Evolutionary conservation across 2,797 vertebrate species (phyloP), one percentile per base, ranked within the genome.

Genomic region (Arrhamphus sclerolepis): DNA sequence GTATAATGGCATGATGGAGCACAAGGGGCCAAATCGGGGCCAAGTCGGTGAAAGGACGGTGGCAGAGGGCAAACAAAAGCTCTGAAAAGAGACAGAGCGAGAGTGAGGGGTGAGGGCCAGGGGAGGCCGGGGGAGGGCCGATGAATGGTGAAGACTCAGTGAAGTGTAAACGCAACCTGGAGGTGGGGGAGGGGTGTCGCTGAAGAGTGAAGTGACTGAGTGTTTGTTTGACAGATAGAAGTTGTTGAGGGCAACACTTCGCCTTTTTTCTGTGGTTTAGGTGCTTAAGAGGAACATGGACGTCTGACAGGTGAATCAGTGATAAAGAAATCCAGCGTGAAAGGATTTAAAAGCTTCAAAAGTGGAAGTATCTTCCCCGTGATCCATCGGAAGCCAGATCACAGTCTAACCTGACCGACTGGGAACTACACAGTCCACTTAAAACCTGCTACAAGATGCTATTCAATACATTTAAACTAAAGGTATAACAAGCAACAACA

Each of bases 141-240:
- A 93, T 95, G 96, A 96, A 96, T 94, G 94, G 92, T 79, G 94
- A 93, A 94, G 95, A 97, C 93, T 90, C 96, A 97, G 93, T 88
- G 93, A 95, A 95, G 96, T 98, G 96, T 94, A 96, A 97, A 97
- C 91, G 91, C 94, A 94, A 95, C 95, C 81, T 83, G 86, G 94
- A 82, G 59, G 51, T 38, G 74, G 84, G 66, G 74, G 74, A 54
- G 63, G 75, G 77, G 74, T 62, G 72, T 62, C 18, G n/a, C 66
- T 78, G 76, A 65, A 61, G 70, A 72, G 74, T 66, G 80, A 67
- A 72, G 62, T 50, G 53, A 70, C 51, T 38, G 14, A 38, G 34
- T 88, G 92, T 67, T 61, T 58, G 64, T 73, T 69, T 83, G 74
- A 79, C 58, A 56, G 66, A 78, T 74, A 72, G 14, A 66, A 73